Evolutionary conservation across 2,113 vertebrate species (phyloP), one percentile per base, ranked within the genome.

Genomic region (Cryptotis parvus): DNA sequence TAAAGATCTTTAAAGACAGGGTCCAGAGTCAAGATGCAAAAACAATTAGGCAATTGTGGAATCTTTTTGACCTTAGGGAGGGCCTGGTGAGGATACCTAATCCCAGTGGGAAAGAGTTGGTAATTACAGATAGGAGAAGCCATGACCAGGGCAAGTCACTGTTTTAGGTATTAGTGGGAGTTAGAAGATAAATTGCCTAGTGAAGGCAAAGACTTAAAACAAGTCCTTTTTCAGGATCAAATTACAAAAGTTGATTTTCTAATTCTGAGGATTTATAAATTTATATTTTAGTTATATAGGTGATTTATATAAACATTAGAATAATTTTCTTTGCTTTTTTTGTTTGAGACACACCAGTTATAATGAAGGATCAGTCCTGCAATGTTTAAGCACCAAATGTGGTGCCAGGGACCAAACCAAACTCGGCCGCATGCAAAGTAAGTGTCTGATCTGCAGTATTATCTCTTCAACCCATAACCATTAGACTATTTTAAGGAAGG

Each of bases 201-300:
- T 33, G 20, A 26, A 90, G 27, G 7, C 68, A 75, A n/a, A 87
- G 43, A 26, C 39, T 69, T 27, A 65, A 26, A 81, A 77, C 26
- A 65, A 58, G 26, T 26, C 35, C 39, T 14, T 29, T 39, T 20
- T 27, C 33, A 27, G 35, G 35, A 22, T 20, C 29, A 74, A 35
- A 4, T 15, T 73, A 14, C 4, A 70, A 26, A 9, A 81, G 6
- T 11, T 84, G 61, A n/a, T 3, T 83, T 52, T 87, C 45, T 10
- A n/a, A 41, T 77, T 87, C 65, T 84, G 31, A 94, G 43, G 24
- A 61, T 87, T 83, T 82, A 45, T 9, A 68, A 87, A 81, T 33
- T 26, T 26, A 61, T 20, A 61, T 61, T 61, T 61, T 31, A 31
- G 31, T 65, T 65, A 65, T 31, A 65, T 31, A 65, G 63, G 26